Evolutionary conservation across 2,113 vertebrate genomes (phyloP), one percentile per base, ranked within the genome.

Genomic region (Amia ocellicauda): DNA sequence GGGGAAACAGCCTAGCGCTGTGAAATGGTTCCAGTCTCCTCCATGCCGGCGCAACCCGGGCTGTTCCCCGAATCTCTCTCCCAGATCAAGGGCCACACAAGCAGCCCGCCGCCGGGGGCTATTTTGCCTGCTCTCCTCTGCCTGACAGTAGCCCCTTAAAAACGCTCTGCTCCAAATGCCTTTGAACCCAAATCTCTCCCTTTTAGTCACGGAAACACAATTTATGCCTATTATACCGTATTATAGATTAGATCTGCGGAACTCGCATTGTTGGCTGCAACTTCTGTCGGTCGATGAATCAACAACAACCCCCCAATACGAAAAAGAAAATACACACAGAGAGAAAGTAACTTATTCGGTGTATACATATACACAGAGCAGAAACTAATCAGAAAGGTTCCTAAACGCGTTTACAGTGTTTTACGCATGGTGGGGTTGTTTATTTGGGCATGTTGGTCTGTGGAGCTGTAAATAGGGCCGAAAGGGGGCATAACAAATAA

Each of bases 141-240:
- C 79, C 87, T 85, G 88, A 87, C 83, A 83, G 89, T 86, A 90
- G 86, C 83, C 84, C 82, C 81, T 88, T 82, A 70, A n/a, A n/a
- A 85, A 90, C 83, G 84, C 78, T 84, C 88, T 79, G 80, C 85
- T 90, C 84, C 77, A 80, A 84, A 68, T 81, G 79, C 78, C 89
- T 90, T 86, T 89, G 90, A 92, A 92, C 78, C 80, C 85, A 88
- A 80, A 84, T 80, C 82, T 83, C 86, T 88, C 83, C 80, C 81
- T 87, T 89, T 85, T 88, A 89, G 89, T 91, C 89, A 90, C 85
- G 92, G 92, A 93, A 93, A 91, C 73, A 82, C 87, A 92, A 93
- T 93, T 92, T 90, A 85, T 84, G 82, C 83, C 89, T 73, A 93
- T 92, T 93, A 92, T 69, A 73, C 80, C 72, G 79, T 70, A 89